Conservation (phyloP, 2,888 invertebrate species). For the Drepanosiphum platanoidis region DNA sequence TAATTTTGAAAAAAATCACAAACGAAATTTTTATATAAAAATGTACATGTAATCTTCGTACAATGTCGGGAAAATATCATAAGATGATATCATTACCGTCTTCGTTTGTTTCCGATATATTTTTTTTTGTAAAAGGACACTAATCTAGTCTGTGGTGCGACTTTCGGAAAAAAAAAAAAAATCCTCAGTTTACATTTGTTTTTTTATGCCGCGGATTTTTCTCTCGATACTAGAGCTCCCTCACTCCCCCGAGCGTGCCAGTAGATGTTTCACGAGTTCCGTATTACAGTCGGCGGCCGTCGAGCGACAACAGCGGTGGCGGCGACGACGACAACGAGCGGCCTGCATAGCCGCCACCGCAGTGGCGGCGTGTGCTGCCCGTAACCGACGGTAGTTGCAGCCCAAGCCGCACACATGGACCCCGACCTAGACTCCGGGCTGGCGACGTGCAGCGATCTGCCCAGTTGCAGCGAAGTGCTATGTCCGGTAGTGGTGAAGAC, state of each 20-base stretch:
- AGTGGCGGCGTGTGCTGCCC: not conserved
- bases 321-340: not conserved
- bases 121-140: no score
- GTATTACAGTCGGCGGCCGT: conserved; percentile 24
- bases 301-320: not conserved
- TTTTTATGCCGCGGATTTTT: not conserved
- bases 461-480: conserved; percentile 64
- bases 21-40: no score
- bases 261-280: not conserved
- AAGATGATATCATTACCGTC: no score
- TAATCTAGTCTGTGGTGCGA: no score
- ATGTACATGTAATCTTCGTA: no score
- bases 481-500: conserved; percentile 64
- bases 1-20: no score
- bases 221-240: not conserved
- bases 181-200: no score
- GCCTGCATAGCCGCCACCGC: not conserved
- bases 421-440: conserved; percentile 67
- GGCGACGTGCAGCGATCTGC: conserved; percentile 67
- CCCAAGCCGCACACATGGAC: conserved; percentile 58
- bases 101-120: no score
- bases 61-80: no score
- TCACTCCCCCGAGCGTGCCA: not conserved
- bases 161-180: no score
- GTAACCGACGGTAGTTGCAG: no score